A percentile compares a stretch with the other conserved stretches of the same genome.
Conservation (phyloP, 23 tunicate species). For the Styela plicata region DNA sequence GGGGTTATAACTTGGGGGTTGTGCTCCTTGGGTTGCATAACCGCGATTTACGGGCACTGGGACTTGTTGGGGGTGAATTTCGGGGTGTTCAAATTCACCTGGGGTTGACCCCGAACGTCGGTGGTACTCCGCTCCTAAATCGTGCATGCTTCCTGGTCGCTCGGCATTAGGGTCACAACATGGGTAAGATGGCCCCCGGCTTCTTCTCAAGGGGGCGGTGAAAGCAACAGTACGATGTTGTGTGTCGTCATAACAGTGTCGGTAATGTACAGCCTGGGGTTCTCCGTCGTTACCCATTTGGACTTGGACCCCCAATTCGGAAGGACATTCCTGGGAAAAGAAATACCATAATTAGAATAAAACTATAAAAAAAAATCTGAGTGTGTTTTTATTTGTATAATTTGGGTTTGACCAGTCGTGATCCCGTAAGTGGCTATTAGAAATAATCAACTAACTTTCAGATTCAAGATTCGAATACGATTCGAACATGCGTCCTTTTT, state of each 20-base stretch:
- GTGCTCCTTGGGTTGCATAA: slow-evolving; percentile 7
- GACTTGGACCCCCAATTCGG: slow-evolving; percentile 29
- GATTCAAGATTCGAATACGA: no score
- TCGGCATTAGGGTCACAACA: slow-evolving; percentile 16
- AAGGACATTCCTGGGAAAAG: slow-evolving; percentile 16
- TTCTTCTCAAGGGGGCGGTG: slow-evolving; percentile 13
- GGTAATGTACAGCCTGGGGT: slow-evolving; percentile 36
- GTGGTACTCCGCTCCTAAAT: slow-evolving; percentile 3
- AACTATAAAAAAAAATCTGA: no score
- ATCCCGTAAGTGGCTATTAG: no score
- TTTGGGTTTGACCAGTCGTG: no score
- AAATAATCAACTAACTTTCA: no score
- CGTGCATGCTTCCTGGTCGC: slow-evolving; percentile 14
- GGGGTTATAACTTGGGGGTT: not conserved
- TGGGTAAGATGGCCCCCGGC: slow-evolving; percentile 4
- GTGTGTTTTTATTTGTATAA: no score
- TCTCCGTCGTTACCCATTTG: slow-evolving; percentile 25
- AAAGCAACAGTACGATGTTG: slow-evolving; percentile 21
- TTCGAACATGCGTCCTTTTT: no score
- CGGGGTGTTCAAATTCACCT: not conserved
- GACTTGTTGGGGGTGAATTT: not conserved
- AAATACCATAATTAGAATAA: no score
- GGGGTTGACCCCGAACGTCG: not conserved
- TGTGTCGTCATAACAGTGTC: slow-evolving; percentile 40
- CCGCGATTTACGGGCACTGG: slow-evolving; percentile 19